Conservation (phyloP, 2,797 vertebrate species). For the Acipenser transmontanus region DNA sequence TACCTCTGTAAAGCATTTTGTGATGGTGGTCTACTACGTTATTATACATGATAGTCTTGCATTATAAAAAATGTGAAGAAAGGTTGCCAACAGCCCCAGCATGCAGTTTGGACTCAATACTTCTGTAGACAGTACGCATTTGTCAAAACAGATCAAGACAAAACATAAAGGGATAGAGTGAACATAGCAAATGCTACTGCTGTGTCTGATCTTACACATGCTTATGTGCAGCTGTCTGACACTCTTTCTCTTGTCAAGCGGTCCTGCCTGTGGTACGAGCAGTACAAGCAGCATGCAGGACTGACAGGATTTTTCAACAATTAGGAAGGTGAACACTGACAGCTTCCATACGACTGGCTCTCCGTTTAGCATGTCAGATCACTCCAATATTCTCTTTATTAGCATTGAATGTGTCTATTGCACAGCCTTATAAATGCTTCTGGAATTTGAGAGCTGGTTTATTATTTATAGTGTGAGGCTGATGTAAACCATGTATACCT, state of each 20-base stretch:
- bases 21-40: too few relatives aligned
- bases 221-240: constrained; percentile 22
- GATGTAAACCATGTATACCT: background rate
- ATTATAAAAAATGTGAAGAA: too few relatives aligned
- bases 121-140: too few relatives aligned
- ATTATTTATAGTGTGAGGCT: background rate
- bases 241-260: constrained; percentile 32
- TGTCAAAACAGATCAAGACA: too few relatives aligned
- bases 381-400: constrained; percentile 5
- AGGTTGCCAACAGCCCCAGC: too few relatives aligned
- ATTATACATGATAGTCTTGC: too few relatives aligned
- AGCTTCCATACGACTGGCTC: constrained; percentile 3
- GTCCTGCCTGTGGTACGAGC: constrained; percentile 25
- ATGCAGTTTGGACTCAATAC: too few relatives aligned
- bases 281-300: background rate
- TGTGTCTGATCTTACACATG: constrained; percentile 24
- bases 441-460: constrained; percentile 6
- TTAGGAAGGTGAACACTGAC: constrained; percentile 15
- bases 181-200: too few relatives aligned
- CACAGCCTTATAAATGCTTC: constrained; percentile 1
- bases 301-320: background rate
- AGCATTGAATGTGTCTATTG: constrained; percentile 7
- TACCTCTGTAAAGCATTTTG: too few relatives aligned
- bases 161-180: too few relatives aligned
- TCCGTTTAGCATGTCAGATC: constrained; percentile 13